Base-by-base conservation (phyloP, 2,797 vertebrate species). In the Choloepus didactylus region DNA sequence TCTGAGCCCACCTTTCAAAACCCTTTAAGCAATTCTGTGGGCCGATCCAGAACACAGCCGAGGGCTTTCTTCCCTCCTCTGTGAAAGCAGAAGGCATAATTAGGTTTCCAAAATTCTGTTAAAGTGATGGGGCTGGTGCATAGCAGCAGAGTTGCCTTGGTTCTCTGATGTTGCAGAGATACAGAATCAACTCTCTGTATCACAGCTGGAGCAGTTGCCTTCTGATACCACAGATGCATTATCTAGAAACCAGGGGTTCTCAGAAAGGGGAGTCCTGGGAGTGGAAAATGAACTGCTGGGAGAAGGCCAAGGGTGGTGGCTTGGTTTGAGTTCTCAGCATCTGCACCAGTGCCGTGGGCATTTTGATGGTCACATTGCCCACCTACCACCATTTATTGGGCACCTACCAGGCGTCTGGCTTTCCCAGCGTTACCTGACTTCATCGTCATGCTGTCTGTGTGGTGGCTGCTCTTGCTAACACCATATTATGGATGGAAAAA, bases 241-340 rank as follows among this genome's bases (percentile, higher is more conserved):
- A 27, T 87, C 80, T 69, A 19, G 51, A 93, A 80, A 35, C 62
- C 5, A 6, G 44, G 73, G 67, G n/a, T 6, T 2, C 80, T 88
- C 15, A 15, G 62, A n/a, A 81, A n/a, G 66, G n/a, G 62, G 77
- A 6, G 54, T 3, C 0, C 25, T 19, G 9, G 41, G 31, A 1
- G 7, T 21, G 4, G 38, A 23, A 15, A 16, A 8, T 9, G 67
- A n/a, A 3, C 6, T 4, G 72, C 44, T 3, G 51, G 29, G 0
- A 0, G n/a, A 1, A 1, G 19, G 3, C 0, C 0, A 77, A 27
- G 10, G 72, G n/a, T 0, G 0, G n/a, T 46, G 19, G 31, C 54
- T 0, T 3, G 31, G 15, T 41, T 35, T 35, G n/a, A 10, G 25
- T 9, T 27, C 67, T 29, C 10, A 9, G 56, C 31, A 46, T 27